Evolutionary conservation across 2,888 invertebrate genomes (phyloP), one percentile per base, ranked within the genome.

Genomic region (Spialia ferax): DNA sequence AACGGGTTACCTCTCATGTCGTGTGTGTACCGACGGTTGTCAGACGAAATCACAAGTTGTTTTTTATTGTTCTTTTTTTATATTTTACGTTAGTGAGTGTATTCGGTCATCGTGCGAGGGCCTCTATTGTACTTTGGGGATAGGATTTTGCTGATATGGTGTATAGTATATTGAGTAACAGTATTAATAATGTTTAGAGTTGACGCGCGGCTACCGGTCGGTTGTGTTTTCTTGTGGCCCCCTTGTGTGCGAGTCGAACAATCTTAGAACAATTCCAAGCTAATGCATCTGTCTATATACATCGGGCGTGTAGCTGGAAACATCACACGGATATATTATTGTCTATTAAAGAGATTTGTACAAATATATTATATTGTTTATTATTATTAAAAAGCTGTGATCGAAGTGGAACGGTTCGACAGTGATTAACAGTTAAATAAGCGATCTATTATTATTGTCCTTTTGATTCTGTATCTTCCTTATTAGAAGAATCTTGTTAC

Each of bases 1-100:
- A 71, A 75, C 69, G 77, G 71, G n/a, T n/a, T 86, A 86, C 87
- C 87, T 85, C 85, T 45, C 81, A 74, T 76, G 77, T 79, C 70
- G 79, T 77, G 59, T 74, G 78, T 75, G 76, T 72, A 76, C 69
- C 77, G 71, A 74, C 79, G 83, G 79, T 84, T 81, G 82, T 83
- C 78, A 72, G 71, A 63, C 72, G 72, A 73, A 74, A 85, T 84
- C 82, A 83, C 83, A 84, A 84, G 70, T 73, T 71, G 70, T 72
- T 69, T 66, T 72, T 69, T 13, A 64, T 69, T 61, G 20, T 63
- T 50, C 32, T 15, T 42, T 45, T 56, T 57, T 67, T 35, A 35
- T 54, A 42, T 35, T 63, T 38, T 67, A 54, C 45, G 32, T 67
- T 32, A 26, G 55, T 65, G 8, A 65, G 55, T 23, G 55, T 45